These are phyloP conservation scores for Megalopta genalis DNA, from an alignment of 1,140 invertebrate genomes.

Conservation along the genomic window DNA sequence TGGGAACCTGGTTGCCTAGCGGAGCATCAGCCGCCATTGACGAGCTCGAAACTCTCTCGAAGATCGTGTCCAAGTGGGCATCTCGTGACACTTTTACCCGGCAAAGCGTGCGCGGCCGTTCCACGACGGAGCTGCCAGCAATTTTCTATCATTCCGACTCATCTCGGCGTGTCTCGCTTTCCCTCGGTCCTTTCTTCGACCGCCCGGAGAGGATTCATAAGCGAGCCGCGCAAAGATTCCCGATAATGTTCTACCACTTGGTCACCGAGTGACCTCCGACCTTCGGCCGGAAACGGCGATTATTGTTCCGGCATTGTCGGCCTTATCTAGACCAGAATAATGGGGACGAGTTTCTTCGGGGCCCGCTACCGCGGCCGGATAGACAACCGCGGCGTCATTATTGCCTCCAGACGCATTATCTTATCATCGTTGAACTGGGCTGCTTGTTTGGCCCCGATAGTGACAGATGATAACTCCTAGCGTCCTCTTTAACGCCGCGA, in stretches of 20 bases:
- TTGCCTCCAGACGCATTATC: constrained; percentile 35
- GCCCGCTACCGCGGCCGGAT: not conserved
- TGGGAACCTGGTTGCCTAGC: no score
- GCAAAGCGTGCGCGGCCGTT: not conserved
- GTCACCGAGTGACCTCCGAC: constrained; percentile 30
- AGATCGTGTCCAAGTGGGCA: constrained; percentile 8
- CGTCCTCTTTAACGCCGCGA: not conserved
- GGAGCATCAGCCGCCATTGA: not conserved
- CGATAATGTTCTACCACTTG: constrained; percentile 46
- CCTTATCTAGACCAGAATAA: constrained; percentile 57
- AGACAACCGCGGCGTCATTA: constrained; percentile 1
- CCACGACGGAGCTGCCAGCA: not conserved
- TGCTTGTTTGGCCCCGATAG: constrained; percentile 19
- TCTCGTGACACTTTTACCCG: not conserved
- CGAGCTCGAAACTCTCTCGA: not conserved
- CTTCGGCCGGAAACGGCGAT: constrained; percentile 51
- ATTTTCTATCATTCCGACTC: constrained; percentile 26
- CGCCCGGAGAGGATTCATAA: not conserved
- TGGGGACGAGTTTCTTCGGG: constrained; percentile 34
- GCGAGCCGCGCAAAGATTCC: constrained; percentile 16
- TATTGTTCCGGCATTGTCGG: constrained; percentile 44
- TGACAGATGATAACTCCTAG: constrained; percentile 8
- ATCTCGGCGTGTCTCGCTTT: constrained; percentile 4
- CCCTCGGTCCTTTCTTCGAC: not conserved
- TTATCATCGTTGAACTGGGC: constrained; percentile 19